phyloP scores from a whole-genome alignment of 2,113 vertebrate genomes.

The Nyctereutes procyonoides region DNA sequence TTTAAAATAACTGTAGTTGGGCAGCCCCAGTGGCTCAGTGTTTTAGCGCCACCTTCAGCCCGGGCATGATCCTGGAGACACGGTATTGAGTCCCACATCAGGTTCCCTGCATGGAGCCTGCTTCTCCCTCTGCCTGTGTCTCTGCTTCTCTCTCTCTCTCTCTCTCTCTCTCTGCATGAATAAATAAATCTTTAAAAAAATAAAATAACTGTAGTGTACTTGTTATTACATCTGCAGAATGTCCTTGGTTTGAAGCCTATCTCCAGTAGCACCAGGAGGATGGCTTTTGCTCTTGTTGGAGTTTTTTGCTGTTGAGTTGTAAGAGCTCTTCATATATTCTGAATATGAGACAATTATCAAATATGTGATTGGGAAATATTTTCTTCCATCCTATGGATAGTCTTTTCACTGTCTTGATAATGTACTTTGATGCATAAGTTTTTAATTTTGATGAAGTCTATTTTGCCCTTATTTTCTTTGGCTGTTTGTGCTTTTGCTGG shows the following conservation, averaged over 20 bases:
- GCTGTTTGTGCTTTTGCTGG: background rate
- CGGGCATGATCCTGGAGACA: no score
- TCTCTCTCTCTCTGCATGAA: no score
- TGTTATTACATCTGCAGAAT: background rate
- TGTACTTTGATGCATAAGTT: background rate
- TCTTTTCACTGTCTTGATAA: background rate
- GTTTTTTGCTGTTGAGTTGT: background rate
- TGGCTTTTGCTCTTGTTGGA: background rate
- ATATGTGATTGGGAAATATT: background rate
- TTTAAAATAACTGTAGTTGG: background rate
- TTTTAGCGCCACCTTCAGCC: no score
- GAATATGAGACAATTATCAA: background rate
- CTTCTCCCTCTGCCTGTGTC: no score
- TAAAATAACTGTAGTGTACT: background rate
- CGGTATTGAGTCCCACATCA: no score
- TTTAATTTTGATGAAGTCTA: background rate
- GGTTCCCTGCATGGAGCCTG: no score
- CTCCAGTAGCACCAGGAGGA: background rate
- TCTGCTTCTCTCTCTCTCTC: no score
- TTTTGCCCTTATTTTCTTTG: background rate
- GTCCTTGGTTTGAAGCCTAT: background rate
- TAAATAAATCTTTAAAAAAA: no score
- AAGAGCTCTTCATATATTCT: background rate
- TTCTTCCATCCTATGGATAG: background rate
- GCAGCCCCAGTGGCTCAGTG: no score